Percentiles rank a stretch among this genome's conserved stretches.
These are phyloP conservation scores for Mantis religiosa DNA, from an alignment of 2,888 invertebrate genomes.

Conservation along the genomic window DNA sequence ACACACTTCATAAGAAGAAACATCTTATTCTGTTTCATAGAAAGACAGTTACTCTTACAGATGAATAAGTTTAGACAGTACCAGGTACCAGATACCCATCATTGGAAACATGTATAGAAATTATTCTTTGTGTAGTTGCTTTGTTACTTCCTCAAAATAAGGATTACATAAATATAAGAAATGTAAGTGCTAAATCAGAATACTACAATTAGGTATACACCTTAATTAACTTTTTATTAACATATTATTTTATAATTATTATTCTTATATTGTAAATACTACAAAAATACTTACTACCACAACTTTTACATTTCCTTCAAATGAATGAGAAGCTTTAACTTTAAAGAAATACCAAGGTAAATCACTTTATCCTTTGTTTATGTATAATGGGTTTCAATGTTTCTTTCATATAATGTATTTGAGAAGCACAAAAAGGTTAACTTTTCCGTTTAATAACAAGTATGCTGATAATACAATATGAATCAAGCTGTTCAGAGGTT, in stretches of 20 bases:
- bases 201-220: too few relatives aligned
- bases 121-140: not conserved
- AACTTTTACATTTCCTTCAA: too few relatives aligned
- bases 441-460: not conserved
- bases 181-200: not conserved
- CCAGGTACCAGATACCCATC: not conserved
- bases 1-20: not conserved
- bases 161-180: not conserved
- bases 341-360: too few relatives aligned
- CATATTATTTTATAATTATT: too few relatives aligned
- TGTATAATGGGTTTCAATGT: too few relatives aligned
- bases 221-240: too few relatives aligned
- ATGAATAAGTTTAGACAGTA: not conserved
- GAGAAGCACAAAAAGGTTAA: too few relatives aligned
- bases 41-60: not conserved
- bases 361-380: too few relatives aligned
- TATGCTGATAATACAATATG: not conserved
- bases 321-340: too few relatives aligned
- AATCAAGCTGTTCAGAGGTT: not conserved
- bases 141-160: not conserved
- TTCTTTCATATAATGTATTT: too few relatives aligned
- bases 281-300: too few relatives aligned
- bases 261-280: too few relatives aligned
- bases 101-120: not conserved
- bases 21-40: not conserved